Evolutionary conservation across 2,113 vertebrate species (phyloP).

Genomic region (Malurus cyaneus): DNA sequence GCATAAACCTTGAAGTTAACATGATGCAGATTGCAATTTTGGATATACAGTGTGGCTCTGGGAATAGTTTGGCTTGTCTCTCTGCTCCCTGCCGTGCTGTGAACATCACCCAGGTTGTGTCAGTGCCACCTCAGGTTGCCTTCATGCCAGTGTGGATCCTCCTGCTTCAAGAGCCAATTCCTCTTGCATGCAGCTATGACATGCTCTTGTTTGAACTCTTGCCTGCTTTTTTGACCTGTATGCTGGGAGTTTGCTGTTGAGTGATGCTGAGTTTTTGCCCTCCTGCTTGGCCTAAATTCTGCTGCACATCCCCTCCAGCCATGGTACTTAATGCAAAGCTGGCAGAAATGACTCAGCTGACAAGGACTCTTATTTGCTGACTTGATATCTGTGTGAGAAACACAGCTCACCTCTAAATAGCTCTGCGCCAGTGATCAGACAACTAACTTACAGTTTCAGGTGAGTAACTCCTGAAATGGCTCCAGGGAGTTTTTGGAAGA

Average conservation of each 20-base stretch:
- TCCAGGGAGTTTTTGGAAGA: neutral
- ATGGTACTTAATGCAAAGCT: slow-evolving; percentile 19
- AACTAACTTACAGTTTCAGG: neutral
- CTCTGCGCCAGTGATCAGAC: neutral
- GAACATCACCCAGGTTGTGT: neutral
- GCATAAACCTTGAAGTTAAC: neutral
- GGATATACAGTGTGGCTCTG: neutral
- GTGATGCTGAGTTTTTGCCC: neutral
- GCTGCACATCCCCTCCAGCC: neutral
- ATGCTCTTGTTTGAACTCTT: neutral
- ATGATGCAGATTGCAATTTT: neutral
- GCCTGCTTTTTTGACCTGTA: neutral
- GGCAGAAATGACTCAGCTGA: slow-evolving; percentile 40
- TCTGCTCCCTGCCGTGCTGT: neutral
- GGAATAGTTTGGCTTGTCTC: neutral
- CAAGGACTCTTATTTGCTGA: slow-evolving; percentile 12
- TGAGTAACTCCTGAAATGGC: slow-evolving; percentile 14
- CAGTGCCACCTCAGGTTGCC: neutral
- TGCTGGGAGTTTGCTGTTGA: neutral
- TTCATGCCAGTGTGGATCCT: neutral
- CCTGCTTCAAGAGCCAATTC: neutral
- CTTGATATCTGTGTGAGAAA: neutral
- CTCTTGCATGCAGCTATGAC: neutral
- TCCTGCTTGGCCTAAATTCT: slow-evolving; percentile 19
- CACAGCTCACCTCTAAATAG: slow-evolving; percentile 1